Conservation (phyloP, 2,113 vertebrate species). For the Podarcis cretensis region DNA sequence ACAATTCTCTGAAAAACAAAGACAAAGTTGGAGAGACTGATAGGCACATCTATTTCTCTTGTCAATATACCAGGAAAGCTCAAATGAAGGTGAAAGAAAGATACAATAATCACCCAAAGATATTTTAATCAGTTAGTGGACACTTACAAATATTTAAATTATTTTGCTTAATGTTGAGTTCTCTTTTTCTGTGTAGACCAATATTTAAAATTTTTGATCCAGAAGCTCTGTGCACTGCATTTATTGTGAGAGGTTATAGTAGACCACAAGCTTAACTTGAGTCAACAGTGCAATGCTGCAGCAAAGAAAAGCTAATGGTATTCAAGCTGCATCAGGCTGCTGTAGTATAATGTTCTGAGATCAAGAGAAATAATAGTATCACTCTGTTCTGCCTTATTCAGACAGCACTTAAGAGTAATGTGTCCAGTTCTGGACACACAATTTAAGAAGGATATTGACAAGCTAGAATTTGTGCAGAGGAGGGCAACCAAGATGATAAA, state of each 20-base stretch:
- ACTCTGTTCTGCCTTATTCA: no score
- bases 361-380: no score
- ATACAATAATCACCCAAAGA: background rate
- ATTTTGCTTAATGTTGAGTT: background rate
- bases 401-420: no score
- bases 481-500: no score
- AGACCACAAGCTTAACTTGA: no score
- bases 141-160: background rate
- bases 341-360: no score
- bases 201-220: background rate
- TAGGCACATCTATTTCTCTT: constrained; percentile 64
- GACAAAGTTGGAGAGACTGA: constrained; percentile 51
- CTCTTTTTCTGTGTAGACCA: background rate
- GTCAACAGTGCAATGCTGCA: no score
- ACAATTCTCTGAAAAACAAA: constrained; percentile 89
- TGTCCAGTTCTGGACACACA: no score
- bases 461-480: no score
- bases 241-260: background rate
- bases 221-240: background rate
- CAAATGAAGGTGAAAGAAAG: background rate
- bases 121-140: background rate
- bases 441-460: no score
- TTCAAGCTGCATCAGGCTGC: no score
- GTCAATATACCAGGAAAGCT: background rate
- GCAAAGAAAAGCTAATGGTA: no score